Percentiles rank a stretch among this genome's conserved stretches.
Evolutionary conservation across 2,113 vertebrate genomes (phyloP).

Genomic region (Clarias macrocephalus): DNA sequence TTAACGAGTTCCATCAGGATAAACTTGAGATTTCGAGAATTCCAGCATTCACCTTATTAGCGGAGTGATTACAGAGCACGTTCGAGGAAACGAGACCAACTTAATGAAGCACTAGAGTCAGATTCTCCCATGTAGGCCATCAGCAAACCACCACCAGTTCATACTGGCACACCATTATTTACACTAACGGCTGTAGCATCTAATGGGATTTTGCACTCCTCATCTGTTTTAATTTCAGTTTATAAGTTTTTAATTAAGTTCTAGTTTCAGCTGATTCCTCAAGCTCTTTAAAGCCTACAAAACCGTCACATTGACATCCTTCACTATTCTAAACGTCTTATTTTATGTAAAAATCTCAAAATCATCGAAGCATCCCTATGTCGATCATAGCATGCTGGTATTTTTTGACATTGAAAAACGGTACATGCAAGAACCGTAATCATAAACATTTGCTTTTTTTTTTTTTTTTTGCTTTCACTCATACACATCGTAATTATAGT

Average conservation of each 20-base stretch:
- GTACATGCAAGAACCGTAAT: not conserved
- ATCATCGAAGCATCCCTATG: not conserved
- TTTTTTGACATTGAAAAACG: not conserved
- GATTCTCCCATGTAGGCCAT: not conserved
- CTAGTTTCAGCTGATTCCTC: not conserved
- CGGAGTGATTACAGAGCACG: not conserved
- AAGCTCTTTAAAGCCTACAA: not conserved
- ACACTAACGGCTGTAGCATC: not conserved
- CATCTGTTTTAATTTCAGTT: not conserved
- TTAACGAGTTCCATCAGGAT: not conserved
- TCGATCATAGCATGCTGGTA: not conserved
- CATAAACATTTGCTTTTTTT: not conserved
- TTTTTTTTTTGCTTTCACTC: constrained; percentile 19
- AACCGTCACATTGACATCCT: not conserved
- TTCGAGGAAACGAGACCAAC: not conserved
- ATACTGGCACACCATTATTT: constrained; percentile 8
- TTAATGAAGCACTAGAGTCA: not conserved
- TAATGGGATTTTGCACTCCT: not conserved
- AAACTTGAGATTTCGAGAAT: not conserved
- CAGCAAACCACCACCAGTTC: not conserved
- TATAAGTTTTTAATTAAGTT: not conserved
- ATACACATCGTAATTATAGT: constrained; percentile 30
- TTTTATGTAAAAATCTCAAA: not conserved
- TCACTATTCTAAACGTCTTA: not conserved
- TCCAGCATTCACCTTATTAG: not conserved